A percentile compares a stretch with the other conserved stretches of the same genome.
phyloP scores from a whole-genome alignment of 2,888 invertebrate genomes.

The Drosophila affinis region DNA sequence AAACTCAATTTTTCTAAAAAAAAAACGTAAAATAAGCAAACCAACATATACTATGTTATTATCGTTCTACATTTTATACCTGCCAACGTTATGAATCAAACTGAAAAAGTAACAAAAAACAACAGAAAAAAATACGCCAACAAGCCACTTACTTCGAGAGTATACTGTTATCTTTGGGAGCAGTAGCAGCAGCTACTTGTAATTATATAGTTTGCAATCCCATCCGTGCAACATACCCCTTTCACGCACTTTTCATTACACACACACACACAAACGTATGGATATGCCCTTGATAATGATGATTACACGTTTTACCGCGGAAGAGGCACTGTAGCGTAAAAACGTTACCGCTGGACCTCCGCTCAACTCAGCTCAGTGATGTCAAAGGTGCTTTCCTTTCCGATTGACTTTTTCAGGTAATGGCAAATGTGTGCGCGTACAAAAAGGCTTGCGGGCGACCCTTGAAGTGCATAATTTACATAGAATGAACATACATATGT shows the following conservation, averaged over 20 bases:
- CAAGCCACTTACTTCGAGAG: neutral
- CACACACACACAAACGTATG: constrained; percentile 3
- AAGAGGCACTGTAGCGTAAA: constrained; percentile 57
- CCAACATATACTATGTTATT: neutral
- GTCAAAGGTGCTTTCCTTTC: constrained; percentile 19
- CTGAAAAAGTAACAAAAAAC: constrained; percentile 12
- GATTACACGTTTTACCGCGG: constrained; percentile 51
- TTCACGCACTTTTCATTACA: constrained; percentile 61
- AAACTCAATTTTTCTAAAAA: neutral
- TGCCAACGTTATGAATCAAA: neutral
- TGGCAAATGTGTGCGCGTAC: constrained; percentile 13
- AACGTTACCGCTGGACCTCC: constrained; percentile 30
- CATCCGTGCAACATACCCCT: constrained; percentile 48
- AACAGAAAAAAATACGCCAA: neutral
- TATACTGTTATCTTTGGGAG: neutral
- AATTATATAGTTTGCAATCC: constrained; percentile 16
- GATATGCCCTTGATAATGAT: constrained; percentile 35
- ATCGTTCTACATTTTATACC: neutral
- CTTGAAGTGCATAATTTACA: neutral
- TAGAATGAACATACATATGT: too few relatives aligned
- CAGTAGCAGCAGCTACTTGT: neutral
- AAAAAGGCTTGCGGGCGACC: neutral
- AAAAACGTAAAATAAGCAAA: neutral
- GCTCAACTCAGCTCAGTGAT: neutral
- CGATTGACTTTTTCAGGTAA: constrained; percentile 54